Conservation (phyloP, 1,140 invertebrate genomes). For the Bombus confusus region DNA sequence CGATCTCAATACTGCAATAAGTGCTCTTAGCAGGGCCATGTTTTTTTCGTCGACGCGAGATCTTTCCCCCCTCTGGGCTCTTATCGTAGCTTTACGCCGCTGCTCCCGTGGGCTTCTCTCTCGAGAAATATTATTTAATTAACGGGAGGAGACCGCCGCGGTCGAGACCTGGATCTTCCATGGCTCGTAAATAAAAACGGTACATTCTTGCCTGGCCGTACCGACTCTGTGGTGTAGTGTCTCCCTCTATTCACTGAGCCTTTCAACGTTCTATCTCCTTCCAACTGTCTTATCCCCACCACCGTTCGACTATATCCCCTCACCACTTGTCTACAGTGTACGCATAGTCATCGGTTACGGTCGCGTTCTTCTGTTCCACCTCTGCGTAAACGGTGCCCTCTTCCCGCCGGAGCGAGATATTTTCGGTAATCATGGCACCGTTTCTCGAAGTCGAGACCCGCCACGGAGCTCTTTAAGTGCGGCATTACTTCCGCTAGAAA, state of each 20-base stretch:
- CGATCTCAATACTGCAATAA: slow-evolving; percentile 81
- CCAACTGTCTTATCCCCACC: not conserved
- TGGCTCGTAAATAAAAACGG: slow-evolving; percentile 76
- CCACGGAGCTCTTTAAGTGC: slow-evolving; percentile 56
- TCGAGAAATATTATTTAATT: slow-evolving; percentile 82
- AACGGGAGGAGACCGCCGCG: slow-evolving; percentile 70
- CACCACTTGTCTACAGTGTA: not conserved
- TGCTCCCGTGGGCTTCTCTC: slow-evolving; percentile 65
- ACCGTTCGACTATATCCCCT: not conserved
- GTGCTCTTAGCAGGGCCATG: slow-evolving; percentile 75
- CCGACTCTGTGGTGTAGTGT: slow-evolving; percentile 3
- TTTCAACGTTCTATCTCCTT: not conserved
- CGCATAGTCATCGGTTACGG: not conserved
- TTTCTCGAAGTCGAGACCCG: slow-evolving; percentile 24
- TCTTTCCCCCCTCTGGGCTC: slow-evolving; percentile 48
- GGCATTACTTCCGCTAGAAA: slow-evolving; percentile 79
- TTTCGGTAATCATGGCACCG: slow-evolving; percentile 64
- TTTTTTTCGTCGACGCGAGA: slow-evolving; percentile 66
- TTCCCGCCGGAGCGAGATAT: slow-evolving; percentile 49
- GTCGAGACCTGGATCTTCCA: slow-evolving; percentile 63
- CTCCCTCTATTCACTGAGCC: slow-evolving; percentile 6
- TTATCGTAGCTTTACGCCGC: slow-evolving; percentile 71
- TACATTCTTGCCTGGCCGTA: slow-evolving; percentile 60
- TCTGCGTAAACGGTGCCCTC: not conserved
- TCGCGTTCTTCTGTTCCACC: not conserved